These are phyloP conservation scores for Dermochelys coriacea DNA, from an alignment of 2,797 vertebrate genomes.

Conservation along the genomic window DNA sequence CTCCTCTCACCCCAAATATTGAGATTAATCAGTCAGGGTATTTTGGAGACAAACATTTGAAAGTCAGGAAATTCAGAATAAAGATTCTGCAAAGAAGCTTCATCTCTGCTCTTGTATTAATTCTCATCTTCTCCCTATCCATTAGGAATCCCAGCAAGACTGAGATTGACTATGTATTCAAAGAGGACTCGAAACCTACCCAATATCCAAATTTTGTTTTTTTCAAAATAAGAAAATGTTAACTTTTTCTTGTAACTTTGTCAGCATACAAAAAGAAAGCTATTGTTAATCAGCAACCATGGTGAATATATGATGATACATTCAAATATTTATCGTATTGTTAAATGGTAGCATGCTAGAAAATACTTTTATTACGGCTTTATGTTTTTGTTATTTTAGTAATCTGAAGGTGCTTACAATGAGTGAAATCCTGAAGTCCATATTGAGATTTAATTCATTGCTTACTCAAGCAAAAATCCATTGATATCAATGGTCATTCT, in stretches of 20 bases:
- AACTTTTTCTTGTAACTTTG: neutral
- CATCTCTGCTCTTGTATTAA: neutral
- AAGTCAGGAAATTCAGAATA: neutral
- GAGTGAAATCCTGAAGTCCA: slow-evolving; percentile 13
- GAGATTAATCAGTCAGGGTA: neutral
- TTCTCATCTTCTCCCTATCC: neutral
- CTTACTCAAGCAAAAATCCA: slow-evolving; percentile 52
- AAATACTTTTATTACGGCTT: slow-evolving; percentile 58
- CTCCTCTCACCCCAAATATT: neutral
- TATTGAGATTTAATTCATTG: slow-evolving; percentile 47
- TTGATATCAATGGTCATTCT: slow-evolving; percentile 49
- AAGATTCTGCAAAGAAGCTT: neutral
- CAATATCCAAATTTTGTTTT: neutral
- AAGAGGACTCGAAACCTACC: neutral
- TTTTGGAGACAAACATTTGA: neutral
- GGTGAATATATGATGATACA: neutral
- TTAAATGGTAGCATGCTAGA: slow-evolving; percentile 34
- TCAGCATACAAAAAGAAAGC: slow-evolving; percentile 13
- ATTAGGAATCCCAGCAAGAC: neutral
- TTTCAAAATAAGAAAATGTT: slow-evolving; percentile 31
- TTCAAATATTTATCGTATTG: slow-evolving; percentile 61
- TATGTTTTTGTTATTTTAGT: slow-evolving; percentile 53
- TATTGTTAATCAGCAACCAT: neutral
- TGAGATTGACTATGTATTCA: neutral
- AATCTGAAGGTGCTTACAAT: slow-evolving; percentile 57